Conservation (phyloP, 2,113 vertebrate species). For the Dipodomys ordii region DNA sequence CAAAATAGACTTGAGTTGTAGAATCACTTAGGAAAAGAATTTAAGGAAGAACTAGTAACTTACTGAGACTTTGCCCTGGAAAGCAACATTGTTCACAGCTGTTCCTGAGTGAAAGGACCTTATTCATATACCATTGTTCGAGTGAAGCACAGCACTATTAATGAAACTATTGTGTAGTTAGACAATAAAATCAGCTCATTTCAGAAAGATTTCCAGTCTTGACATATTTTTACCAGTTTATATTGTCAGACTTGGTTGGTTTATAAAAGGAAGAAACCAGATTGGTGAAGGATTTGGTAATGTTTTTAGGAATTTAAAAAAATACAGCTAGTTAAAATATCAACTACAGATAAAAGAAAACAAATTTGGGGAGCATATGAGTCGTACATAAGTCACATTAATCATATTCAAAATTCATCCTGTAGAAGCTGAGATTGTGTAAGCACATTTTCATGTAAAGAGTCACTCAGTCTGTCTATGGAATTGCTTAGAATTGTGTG, state of each 20-base stretch:
- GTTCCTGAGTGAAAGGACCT: constrained; percentile 74
- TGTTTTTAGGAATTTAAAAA: background rate
- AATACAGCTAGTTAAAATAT: constrained; percentile 31
- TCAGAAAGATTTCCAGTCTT: constrained; percentile 24
- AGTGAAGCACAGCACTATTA: constrained; percentile 49
- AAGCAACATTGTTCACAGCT: constrained; percentile 78
- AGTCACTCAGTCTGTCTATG: background rate
- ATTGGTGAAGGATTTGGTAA: constrained; percentile 26
- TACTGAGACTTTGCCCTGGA: constrained; percentile 63
- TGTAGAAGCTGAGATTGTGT: constrained; percentile 10
- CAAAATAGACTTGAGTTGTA: constrained; percentile 37
- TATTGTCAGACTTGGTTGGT: background rate
- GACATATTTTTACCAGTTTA: background rate
- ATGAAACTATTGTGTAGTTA: constrained; percentile 40
- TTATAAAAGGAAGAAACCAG: background rate
- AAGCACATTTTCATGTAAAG: background rate
- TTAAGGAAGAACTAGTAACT: constrained; percentile 72
- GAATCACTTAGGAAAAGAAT: constrained; percentile 69
- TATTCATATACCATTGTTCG: constrained; percentile 74
- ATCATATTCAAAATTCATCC: constrained; percentile 12
- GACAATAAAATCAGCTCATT: constrained; percentile 38
- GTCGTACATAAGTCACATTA: constrained; percentile 10
- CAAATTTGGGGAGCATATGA: constrained; percentile 8
- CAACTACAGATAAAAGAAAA: background rate
- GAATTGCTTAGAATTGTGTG: background rate